These are phyloP conservation scores for Chironomus riparius DNA, from an alignment of 2,888 invertebrate genomes.

Conservation along the genomic window DNA sequence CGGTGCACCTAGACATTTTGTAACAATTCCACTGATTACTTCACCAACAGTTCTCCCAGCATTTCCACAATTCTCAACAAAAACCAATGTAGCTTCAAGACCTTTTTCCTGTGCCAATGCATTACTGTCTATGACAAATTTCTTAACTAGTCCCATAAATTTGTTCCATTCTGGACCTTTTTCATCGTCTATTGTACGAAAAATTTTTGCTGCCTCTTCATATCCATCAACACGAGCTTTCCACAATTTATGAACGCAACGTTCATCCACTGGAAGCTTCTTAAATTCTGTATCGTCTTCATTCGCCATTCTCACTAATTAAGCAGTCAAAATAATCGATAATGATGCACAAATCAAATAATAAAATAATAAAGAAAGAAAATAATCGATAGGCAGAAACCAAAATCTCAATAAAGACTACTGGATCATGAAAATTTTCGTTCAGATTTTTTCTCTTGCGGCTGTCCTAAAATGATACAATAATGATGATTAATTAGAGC, in stretches of 20 bases:
- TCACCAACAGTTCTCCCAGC: slow-evolving; percentile 85
- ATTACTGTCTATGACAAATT: slow-evolving; percentile 91
- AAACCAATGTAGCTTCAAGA: slow-evolving; percentile 81
- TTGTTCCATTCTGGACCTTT: slow-evolving; percentile 91
- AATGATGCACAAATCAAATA: neutral
- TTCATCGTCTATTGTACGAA: slow-evolving; percentile 80
- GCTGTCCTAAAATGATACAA: slow-evolving; percentile 11
- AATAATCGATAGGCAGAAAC: neutral
- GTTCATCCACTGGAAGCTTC: slow-evolving; percentile 80
- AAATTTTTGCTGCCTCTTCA: slow-evolving; percentile 83
- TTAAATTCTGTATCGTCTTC: slow-evolving; percentile 81
- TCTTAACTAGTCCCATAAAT: slow-evolving; percentile 82
- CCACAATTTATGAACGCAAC: slow-evolving; percentile 91
- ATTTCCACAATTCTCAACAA: slow-evolving; percentile 79
- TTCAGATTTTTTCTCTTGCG: neutral
- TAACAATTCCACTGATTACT: slow-evolving; percentile 77
- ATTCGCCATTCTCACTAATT: slow-evolving; percentile 43
- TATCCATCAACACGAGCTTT: slow-evolving; percentile 91
- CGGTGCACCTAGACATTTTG: slow-evolving; percentile 87
- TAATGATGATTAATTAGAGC: neutral
- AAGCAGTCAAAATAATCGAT: neutral
- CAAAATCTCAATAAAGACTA: neutral
- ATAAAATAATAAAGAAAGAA: no score
- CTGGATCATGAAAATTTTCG: neutral
- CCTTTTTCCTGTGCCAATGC: slow-evolving; percentile 94